phyloP scores from a whole-genome alignment of 1,140 invertebrate genomes.

The Drosophila littoralis region DNA sequence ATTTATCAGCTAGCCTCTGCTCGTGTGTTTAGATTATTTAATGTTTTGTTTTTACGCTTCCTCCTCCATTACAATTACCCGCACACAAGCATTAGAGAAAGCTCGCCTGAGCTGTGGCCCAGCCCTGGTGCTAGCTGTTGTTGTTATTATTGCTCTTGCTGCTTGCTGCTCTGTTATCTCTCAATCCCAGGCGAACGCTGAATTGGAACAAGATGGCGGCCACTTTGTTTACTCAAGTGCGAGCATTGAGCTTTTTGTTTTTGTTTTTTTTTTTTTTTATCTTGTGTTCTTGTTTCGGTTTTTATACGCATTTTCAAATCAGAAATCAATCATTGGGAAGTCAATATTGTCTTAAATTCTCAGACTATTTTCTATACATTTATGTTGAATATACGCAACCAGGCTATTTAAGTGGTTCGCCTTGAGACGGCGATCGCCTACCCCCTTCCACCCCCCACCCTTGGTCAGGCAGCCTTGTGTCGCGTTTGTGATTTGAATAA shows the following conservation, averaged over 20 bases:
- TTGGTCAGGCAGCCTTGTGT: slow-evolving; percentile 45
- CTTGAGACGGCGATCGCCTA: slow-evolving; percentile 43
- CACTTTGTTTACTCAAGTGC: slow-evolving; percentile 65
- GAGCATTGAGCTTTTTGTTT: slow-evolving; percentile 44
- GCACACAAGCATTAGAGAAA: slow-evolving; percentile 26
- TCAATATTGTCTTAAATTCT: slow-evolving; percentile 7
- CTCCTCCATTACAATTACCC: slow-evolving; percentile 9
- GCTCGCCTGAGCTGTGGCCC: slow-evolving; percentile 7
- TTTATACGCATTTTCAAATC: slow-evolving; percentile 36
- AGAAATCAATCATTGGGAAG: slow-evolving; percentile 41
- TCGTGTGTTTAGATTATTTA: slow-evolving; percentile 57
- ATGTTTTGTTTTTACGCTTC: slow-evolving; percentile 55
- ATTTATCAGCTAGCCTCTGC: slow-evolving; percentile 47
- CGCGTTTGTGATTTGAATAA: slow-evolving; percentile 64
- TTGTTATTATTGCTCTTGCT: neutral
- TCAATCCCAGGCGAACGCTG: slow-evolving; percentile 42
- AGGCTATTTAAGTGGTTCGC: slow-evolving; percentile 64
- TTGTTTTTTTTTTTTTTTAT: slow-evolving; percentile 1
- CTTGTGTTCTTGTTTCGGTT: slow-evolving; percentile 22
- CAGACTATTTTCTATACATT: slow-evolving; percentile 5
- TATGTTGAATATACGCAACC: slow-evolving; percentile 11
- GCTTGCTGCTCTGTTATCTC: slow-evolving; percentile 26
- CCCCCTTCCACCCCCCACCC: neutral
- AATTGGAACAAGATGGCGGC: slow-evolving; percentile 68
- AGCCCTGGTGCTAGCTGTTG: slow-evolving; percentile 17